A percentile compares a stretch with the other conserved stretches of the same genome.
Conservation (phyloP, 2,888 invertebrate species). For the Tipula unca region DNA sequence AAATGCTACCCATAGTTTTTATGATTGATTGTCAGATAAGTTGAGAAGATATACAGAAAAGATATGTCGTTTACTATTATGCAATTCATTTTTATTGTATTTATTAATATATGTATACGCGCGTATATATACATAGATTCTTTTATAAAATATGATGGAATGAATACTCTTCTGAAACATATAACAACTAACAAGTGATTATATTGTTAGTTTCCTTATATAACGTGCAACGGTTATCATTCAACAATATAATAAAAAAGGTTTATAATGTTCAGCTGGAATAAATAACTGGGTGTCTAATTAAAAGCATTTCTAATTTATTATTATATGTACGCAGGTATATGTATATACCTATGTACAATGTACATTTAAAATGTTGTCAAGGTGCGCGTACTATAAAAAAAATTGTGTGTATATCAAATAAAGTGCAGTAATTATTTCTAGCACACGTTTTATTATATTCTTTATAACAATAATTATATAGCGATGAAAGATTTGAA, state of each 20-base stretch:
- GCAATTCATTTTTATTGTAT: neutral
- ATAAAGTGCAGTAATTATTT: no score
- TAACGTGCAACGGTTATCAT: neutral
- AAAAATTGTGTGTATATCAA: no score
- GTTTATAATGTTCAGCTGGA: neutral
- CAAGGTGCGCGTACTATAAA: no score
- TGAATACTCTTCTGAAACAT: neutral
- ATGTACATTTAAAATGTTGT: no score
- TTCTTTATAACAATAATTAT: no score
- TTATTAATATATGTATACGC: no score
- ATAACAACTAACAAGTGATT: neutral
- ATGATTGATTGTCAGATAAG: slow-evolving; percentile 14
- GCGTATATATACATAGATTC: no score
- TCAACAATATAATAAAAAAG: neutral
- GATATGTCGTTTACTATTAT: slow-evolving; percentile 8
- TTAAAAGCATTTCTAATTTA: neutral
- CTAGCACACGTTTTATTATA: no score
- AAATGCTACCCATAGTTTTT: neutral
- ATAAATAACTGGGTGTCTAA: neutral
- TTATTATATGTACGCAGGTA: no score
- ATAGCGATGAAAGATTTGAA: no score
- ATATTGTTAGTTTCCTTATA: neutral
- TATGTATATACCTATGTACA: no score
- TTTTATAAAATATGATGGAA: neutral
- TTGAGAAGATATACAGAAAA: neutral